phyloP scores from a whole-genome alignment of 2,888 invertebrate genomes.

The Eristalinus aeneus region DNA sequence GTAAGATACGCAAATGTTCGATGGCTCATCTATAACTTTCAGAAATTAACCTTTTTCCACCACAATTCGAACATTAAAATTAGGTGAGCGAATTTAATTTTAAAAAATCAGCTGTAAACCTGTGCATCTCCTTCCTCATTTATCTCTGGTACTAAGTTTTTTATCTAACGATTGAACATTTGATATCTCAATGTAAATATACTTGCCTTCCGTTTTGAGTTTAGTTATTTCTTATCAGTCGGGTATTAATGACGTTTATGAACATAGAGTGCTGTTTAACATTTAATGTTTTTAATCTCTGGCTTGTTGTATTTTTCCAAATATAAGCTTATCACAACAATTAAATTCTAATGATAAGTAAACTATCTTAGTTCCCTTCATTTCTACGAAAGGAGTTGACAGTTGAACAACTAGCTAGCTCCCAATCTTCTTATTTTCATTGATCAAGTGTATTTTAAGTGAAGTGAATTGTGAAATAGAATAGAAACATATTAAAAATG shows the following conservation, averaged over 20 bases:
- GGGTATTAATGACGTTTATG: not conserved
- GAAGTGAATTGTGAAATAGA: conserved; percentile 9
- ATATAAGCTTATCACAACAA: not conserved
- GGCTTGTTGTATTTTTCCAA: not conserved
- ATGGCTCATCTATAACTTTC: no score
- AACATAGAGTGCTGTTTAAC: not conserved
- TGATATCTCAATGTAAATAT: no score
- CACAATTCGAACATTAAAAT: no score
- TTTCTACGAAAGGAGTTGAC: not conserved
- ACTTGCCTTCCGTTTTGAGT: no score
- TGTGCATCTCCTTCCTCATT: no score
- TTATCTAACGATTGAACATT: no score
- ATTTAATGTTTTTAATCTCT: not conserved
- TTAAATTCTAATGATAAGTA: not conserved
- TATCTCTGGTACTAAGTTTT: no score
- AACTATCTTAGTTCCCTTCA: not conserved
- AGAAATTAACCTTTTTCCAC: no score
- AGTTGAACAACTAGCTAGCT: not conserved
- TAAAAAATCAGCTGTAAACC: no score
- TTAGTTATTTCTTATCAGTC: no score
- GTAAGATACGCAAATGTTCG: no score
- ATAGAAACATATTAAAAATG: conserved; percentile 9
- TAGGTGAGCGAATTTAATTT: no score
- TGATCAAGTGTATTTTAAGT: not conserved
- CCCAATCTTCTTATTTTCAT: not conserved